Evolutionary conservation across 2,113 vertebrate species (phyloP).

Genomic region (Saimiri boliviensis): DNA sequence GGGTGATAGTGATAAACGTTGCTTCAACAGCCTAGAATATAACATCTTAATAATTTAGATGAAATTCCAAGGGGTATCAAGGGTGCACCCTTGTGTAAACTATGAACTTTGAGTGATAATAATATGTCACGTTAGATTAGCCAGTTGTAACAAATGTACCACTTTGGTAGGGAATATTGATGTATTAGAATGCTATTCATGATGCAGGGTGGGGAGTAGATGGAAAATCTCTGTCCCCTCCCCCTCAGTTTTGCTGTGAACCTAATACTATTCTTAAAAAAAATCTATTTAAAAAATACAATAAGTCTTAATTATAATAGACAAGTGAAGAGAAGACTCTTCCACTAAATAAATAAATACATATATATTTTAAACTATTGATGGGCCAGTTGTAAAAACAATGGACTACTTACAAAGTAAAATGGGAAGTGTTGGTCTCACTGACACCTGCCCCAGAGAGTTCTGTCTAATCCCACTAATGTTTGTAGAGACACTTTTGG

Average conservation of each 20-base stretch:
- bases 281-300: background rate
- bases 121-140: background rate
- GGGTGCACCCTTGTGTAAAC: background rate
- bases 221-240: background rate
- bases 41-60: background rate
- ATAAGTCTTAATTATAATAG: background rate
- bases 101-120: background rate
- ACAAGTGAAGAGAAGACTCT: background rate
- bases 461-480: background rate
- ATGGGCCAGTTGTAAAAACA: background rate
- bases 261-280: background rate
- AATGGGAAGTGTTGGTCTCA: background rate
- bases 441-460: background rate
- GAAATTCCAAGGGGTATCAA: background rate
- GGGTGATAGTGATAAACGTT: background rate
- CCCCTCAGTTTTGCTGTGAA: background rate
- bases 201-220: fast-evolving
- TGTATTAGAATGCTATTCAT: fast-evolving
- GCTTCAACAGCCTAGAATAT: background rate
- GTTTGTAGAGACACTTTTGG: background rate
- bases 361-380: background rate
- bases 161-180: too few species aligned
- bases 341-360: background rate
- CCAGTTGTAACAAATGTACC: fast-evolving
- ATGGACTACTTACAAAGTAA: background rate